Evolutionary conservation across 2,888 invertebrate species (phyloP).

Genomic region (Oithona nana): DNA sequence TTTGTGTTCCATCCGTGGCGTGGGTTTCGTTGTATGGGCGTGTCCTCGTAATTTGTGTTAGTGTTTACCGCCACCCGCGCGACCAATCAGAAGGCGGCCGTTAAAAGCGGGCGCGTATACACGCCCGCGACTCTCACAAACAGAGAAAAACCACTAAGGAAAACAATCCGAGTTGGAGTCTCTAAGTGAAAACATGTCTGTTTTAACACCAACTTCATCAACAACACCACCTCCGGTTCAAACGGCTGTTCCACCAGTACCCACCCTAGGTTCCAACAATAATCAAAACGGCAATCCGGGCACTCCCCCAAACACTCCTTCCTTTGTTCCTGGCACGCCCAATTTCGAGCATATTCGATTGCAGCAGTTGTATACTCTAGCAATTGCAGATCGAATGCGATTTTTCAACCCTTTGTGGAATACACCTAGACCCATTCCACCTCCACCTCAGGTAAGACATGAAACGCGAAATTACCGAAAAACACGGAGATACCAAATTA

Average conservation of each 20-base stretch:
- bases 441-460: conserved; percentile 3
- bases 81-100: neutral
- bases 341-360: conserved; percentile 18
- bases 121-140: neutral
- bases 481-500: too few species aligned
- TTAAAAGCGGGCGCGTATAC: neutral
- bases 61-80: neutral
- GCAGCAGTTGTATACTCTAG: conserved; percentile 61
- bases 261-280: too few species aligned
- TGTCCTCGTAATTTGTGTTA: neutral
- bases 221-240: neutral
- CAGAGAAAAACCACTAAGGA: neutral
- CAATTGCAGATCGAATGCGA: conserved; percentile 58
- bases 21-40: neutral
- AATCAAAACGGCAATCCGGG: too few species aligned
- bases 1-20: too few species aligned
- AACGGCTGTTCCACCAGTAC: neutral
- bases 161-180: neutral
- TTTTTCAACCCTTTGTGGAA: conserved; percentile 28
- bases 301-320: neutral
- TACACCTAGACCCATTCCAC: conserved; percentile 20
- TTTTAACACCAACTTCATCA: neutral
- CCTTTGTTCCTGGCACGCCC: neutral
- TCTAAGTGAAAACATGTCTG: neutral
- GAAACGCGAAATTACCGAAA: too few species aligned